Percentiles rank a stretch among this genome's conserved stretches.
Evolutionary conservation across 2,797 vertebrate species (phyloP).

Genomic region (Falco naumanni): DNA sequence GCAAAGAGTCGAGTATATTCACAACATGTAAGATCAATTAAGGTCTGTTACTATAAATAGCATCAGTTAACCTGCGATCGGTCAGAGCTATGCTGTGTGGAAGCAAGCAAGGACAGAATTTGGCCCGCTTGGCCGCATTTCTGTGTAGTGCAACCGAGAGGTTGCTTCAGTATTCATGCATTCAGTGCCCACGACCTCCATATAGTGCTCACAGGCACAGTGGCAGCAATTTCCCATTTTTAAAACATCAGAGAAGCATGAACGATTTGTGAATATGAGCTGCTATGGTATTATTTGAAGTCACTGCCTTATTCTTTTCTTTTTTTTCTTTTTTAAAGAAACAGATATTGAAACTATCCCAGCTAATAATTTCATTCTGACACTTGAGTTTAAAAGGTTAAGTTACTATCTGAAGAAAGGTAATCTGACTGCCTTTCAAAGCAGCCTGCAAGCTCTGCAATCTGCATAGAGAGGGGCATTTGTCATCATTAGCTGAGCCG

Average conservation of each 20-base stretch:
- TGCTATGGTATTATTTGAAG: slow-evolving; percentile 23
- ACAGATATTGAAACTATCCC: slow-evolving; percentile 69
- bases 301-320: neutral
- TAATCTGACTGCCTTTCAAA: slow-evolving; percentile 82
- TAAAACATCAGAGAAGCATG: slow-evolving; percentile 44
- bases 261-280: slow-evolving; percentile 11
- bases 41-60: slow-evolving; percentile 15
- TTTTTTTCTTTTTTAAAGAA: slow-evolving; percentile 37
- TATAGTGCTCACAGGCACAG: slow-evolving; percentile 3
- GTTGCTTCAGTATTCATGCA: slow-evolving; percentile 40
- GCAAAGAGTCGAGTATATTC: neutral
- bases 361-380: slow-evolving; percentile 77
- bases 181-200: neutral
- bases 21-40: neutral
- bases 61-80: slow-evolving; percentile 16
- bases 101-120: slow-evolving; percentile 38
- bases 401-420: slow-evolving; percentile 81
- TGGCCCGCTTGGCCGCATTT: slow-evolving; percentile 13
- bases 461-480: slow-evolving; percentile 98
- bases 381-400: slow-evolving; percentile 83
- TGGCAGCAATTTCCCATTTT: slow-evolving; percentile 44
- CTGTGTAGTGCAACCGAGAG: neutral
- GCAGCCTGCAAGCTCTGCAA: slow-evolving; percentile 86
- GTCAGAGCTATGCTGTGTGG: neutral
- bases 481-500: slow-evolving; percentile 99